A percentile compares a stretch with the other conserved stretches of the same genome.
Conservation (phyloP, 2,888 invertebrate genomes). For the Onthophagus sagittarius region DNA sequence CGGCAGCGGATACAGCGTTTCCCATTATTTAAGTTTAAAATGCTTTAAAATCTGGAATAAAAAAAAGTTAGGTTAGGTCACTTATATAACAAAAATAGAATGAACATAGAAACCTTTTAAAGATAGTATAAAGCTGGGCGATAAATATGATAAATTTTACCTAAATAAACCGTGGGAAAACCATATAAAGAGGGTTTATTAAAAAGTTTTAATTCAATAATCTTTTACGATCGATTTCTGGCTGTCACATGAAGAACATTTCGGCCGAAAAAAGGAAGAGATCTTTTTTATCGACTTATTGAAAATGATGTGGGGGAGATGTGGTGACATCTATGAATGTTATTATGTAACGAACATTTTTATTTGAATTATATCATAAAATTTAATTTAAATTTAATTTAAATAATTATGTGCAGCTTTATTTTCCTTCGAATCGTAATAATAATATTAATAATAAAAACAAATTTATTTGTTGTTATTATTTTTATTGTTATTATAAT, state of each 20-base stretch:
- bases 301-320: background rate
- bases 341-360: no score
- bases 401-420: no score
- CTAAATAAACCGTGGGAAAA: background rate
- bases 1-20: slow-evolving; percentile 57
- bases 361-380: no score
- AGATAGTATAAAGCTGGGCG: background rate
- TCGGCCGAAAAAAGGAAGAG: background rate
- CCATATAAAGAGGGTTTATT: background rate
- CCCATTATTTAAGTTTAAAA: slow-evolving; percentile 51
- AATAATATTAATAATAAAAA: no score
- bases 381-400: no score
- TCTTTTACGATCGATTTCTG: background rate
- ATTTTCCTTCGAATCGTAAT: no score
- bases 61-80: slow-evolving; percentile 12
- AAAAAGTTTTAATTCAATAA: background rate
- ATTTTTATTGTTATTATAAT: no score
- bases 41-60: background rate
- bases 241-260: background rate
- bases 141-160: background rate
- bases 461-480: no score
- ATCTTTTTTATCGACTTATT: background rate
- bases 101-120: background rate
- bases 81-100: background rate
- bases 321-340: background rate